phyloP scores from a whole-genome alignment of 1,140 invertebrate species.

The Nixonia krombeini region DNA sequence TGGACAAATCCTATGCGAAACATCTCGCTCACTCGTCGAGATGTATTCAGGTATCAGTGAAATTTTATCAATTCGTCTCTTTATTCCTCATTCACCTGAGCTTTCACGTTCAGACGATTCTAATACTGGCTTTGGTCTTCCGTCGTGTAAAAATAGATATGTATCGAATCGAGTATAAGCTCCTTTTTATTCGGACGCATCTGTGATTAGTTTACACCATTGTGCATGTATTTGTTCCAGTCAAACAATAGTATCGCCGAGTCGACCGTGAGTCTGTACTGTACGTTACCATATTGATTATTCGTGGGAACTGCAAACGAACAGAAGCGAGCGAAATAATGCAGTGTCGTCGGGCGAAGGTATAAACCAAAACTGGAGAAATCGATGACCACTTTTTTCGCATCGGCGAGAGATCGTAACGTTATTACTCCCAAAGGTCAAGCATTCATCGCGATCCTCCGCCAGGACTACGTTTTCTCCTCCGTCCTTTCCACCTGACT shows the following conservation, averaged over 20 bases:
- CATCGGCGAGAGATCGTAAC: too few relatives aligned
- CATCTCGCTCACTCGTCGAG: slow-evolving; percentile 7
- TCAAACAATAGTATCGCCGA: too few relatives aligned
- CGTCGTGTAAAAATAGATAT: too few relatives aligned
- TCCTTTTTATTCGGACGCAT: too few relatives aligned
- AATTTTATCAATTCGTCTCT: slow-evolving; percentile 19
- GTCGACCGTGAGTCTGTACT: too few relatives aligned
- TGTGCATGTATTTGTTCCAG: too few relatives aligned
- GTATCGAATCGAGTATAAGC: too few relatives aligned
- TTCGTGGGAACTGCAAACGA: too few relatives aligned
- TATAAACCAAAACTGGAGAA: slow-evolving; percentile 1
- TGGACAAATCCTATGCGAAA: slow-evolving; percentile 7
- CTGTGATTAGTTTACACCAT: too few relatives aligned
- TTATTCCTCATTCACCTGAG: neutral
- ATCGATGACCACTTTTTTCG: neutral
- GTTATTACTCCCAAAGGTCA: slow-evolving; percentile 10
- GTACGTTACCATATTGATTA: too few relatives aligned
- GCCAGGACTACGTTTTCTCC: slow-evolving; percentile 1
- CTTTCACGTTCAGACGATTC: neutral
- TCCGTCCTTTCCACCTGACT: slow-evolving; percentile 8
- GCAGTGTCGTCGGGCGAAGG: neutral
- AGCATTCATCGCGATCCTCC: slow-evolving; percentile 1
- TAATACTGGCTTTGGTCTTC: too few relatives aligned
- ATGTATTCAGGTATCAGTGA: slow-evolving; percentile 17
- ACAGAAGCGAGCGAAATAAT: too few relatives aligned